Percentiles rank a stretch among this genome's conserved stretches.
phyloP scores from a whole-genome alignment of 2,797 vertebrate genomes.

The Synanceia verrucosa region DNA sequence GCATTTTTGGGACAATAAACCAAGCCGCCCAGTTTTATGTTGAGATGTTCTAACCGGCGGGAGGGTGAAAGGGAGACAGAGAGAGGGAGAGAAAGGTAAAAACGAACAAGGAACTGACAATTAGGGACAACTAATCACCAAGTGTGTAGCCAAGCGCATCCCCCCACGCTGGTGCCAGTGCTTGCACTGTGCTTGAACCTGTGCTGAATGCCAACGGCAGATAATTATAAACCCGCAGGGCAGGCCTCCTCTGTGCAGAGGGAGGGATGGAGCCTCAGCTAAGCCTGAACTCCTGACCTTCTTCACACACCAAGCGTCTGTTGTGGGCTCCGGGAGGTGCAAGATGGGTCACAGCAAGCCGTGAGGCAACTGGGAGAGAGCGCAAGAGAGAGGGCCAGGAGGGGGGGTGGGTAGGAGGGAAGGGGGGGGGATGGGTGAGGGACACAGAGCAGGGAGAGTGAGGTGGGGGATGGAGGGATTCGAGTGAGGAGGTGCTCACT shows the following conservation, averaged over 20 bases:
- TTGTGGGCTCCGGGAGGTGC: constrained; percentile 85
- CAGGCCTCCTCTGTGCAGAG: constrained; percentile 78
- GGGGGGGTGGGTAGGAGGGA: background rate
- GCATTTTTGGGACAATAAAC: constrained; percentile 48
- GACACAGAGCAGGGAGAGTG: constrained; percentile 20
- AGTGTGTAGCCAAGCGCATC: constrained; percentile 83
- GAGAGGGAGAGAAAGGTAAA: constrained; percentile 68
- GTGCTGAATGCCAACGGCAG: constrained; percentile 83
- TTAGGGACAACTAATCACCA: constrained; percentile 85
- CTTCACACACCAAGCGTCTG: constrained; percentile 86
- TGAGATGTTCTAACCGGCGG: constrained; percentile 51
- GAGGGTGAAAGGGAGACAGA: constrained; percentile 15
- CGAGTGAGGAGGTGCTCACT: constrained; percentile 54
- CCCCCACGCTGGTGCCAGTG: constrained; percentile 77
- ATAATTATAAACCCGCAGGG: constrained; percentile 84
- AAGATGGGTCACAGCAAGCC: constrained; percentile 85
- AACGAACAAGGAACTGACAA: constrained; percentile 80
- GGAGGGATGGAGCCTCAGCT: constrained; percentile 77
- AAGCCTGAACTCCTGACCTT: constrained; percentile 86
- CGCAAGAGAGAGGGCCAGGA: constrained; percentile 22
- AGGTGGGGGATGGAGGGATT: constrained; percentile 29
- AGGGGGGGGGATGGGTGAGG: constrained; percentile 36
- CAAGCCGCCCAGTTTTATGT: constrained; percentile 49
- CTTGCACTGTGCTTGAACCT: constrained; percentile 87
- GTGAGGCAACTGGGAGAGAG: constrained; percentile 68